Evolutionary conservation across 2,888 invertebrate species (phyloP), one percentile per base, ranked within the genome.

Genomic region (Phymatocera aterrima): DNA sequence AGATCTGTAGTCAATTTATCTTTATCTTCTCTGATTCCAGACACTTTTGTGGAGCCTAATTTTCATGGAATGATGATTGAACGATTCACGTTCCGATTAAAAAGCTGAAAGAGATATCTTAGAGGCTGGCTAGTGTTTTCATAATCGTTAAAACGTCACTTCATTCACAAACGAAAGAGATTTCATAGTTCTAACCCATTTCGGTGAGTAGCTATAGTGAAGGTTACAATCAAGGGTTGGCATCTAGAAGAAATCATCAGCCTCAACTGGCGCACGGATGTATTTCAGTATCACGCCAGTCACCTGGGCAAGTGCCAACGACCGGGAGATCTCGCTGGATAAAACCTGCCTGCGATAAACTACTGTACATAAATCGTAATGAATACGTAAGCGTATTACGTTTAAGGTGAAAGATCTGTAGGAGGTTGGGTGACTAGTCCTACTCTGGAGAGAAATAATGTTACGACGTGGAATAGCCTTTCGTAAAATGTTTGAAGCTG

Each of bases 271-370:
- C 57, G 21, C 43, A 34, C 31, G 18, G 57, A 34, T 57, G 43
- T 60, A 40, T 43, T 40, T 57, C 15, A 57, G 57, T 57, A 57
- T 57, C 57, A 40, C 40, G 40, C 72, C 51, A 51, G 72, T 72
- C 51, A 43, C 72, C 31, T 51, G 21, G 40, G 57, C 75, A 24
- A 57, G 28, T 46, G 57, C n/a, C 57, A 75, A 75, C 24, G 75
- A 75, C 57, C 24, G 18, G 6, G 43, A 75, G 75, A 75, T 75
- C 57, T 54, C 40, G 31, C 15, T 24, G 57, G 75, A 75, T 75
- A 75, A 75, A 21, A 51, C 6, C 21, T 48, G 12, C n/a, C 72
- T 34, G 28, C 48, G 28, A 40, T 72, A 31, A 72, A 54, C 51
- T 51, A 51, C 51, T 48, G 54, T 31, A 72, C 24, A 18, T 54